Base-by-base conservation (phyloP, 1,140 invertebrate genomes). In the Drosophila nannoptera region DNA sequence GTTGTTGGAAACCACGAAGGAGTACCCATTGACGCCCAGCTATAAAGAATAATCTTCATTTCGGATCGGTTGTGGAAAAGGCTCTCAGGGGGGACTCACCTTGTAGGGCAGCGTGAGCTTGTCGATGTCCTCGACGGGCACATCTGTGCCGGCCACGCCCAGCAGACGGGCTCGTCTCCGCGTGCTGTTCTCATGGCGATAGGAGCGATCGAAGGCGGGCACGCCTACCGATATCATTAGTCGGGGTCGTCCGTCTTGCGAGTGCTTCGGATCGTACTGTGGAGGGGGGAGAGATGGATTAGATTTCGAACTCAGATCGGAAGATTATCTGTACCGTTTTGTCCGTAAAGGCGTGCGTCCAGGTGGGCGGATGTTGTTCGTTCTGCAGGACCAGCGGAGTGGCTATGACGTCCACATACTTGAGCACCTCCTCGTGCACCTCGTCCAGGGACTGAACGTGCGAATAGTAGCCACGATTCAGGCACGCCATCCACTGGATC, bases 1-100 rank as follows among this genome's bases (percentile, higher is more conserved):
- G 90, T 99, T 99, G 89, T 99, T 98, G 67, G 95, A 98, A 4
- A 98, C 95, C 64, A 97, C 95, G 90, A 99, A 98, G 0, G 96
- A 95, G 90, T 98, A 99, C 4, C 96, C 97, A 90, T 98, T 98
- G 0, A 98, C 97, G 16, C 97, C 98, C 43, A 99, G 92, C 94
- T 97, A 81, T 36, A 78, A 82, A 49, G 33, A 54, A 46, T 11
- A 9, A 3, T 36, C 2, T 14, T 0, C 2, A 1, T 4, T 12
- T 4, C 0, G 2, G 6, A 7, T 14, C 0, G 0, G 11, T 9
- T 22, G 12, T n/a, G 0, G 22, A 2, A 22, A 14, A 2, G 0
- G 0, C 2, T 4, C 4, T n/a, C 4, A 4, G 9, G n/a, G 22
- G 1, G 2, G 4, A 48, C 55, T 76, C 74, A 93, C 92, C 84